Conservation (phyloP, 2,888 invertebrate genomes). For the Hyposoter dolosus region DNA sequence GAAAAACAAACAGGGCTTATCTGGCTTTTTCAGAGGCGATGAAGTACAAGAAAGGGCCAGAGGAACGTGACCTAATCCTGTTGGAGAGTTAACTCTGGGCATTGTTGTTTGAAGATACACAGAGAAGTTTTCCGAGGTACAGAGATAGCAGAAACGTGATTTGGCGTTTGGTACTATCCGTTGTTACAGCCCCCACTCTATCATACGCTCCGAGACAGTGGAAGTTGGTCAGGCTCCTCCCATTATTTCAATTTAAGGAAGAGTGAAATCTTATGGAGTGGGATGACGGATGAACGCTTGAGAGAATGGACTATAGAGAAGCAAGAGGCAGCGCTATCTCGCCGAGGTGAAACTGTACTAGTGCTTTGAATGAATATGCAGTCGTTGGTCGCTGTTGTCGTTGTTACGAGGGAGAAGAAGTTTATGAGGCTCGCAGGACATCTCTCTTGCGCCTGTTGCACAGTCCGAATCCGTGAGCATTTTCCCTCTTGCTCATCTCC, state of each 20-base stretch:
- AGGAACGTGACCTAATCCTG: constrained; percentile 6
- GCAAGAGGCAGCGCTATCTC: constrained; percentile 28
- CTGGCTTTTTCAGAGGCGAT: background rate
- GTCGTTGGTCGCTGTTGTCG: constrained; percentile 44
- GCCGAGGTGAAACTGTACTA: constrained; percentile 55
- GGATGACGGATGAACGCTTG: background rate
- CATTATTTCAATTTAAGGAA: background rate
- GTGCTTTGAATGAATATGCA: constrained; percentile 53
- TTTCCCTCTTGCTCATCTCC: background rate
- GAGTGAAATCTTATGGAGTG: background rate
- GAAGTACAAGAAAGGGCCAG: background rate
- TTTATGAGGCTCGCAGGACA: constrained; percentile 36
- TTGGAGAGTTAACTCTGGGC: background rate
- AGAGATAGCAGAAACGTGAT: background rate
- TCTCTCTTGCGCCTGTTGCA: constrained; percentile 35
- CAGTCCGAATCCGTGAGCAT: background rate
- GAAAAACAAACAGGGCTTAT: constrained; percentile 34
- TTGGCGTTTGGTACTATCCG: too few relatives aligned
- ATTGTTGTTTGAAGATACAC: background rate
- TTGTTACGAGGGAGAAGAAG: constrained; percentile 33
- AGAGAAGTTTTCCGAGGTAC: background rate
- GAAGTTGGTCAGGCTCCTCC: background rate
- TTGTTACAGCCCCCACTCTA: too few relatives aligned
- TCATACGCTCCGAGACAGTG: too few relatives aligned
- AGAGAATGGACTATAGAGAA: constrained; percentile 27